phyloP scores from a whole-genome alignment of 2,888 invertebrate species.

The Cloeon dipterum region DNA sequence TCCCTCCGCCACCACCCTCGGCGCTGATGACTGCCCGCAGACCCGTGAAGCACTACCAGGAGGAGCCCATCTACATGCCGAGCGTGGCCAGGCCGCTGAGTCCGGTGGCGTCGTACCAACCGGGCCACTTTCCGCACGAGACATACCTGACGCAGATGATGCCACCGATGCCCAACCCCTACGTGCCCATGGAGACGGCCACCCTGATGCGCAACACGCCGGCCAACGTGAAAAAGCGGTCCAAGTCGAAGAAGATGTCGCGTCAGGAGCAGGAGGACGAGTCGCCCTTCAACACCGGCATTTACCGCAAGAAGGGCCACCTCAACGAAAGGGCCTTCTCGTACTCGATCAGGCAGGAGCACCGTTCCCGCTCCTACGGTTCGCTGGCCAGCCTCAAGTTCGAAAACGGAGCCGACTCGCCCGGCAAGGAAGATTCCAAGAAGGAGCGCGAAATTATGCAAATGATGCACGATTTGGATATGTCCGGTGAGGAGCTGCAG shows the following conservation, averaged over 20 bases:
- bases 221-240: background rate
- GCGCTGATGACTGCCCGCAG: slow-evolving; percentile 15
- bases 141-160: slow-evolving; percentile 26
- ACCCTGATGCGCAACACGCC: background rate
- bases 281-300: slow-evolving; percentile 52
- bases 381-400: slow-evolving; percentile 79
- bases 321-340: slow-evolving; percentile 82
- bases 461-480: slow-evolving; percentile 72
- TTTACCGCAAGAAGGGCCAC: slow-evolving; percentile 76
- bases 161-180: slow-evolving; percentile 5
- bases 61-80: slow-evolving; percentile 29
- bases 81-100: slow-evolving; percentile 26
- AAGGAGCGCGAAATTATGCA: slow-evolving; percentile 83
- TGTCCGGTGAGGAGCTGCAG: slow-evolving; percentile 52
- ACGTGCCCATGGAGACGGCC: background rate
- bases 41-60: slow-evolving; percentile 20
- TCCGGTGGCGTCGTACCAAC: slow-evolving; percentile 34
- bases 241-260: slow-evolving; percentile 17
- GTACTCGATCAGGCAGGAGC: slow-evolving; percentile 83
- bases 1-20: slow-evolving; percentile 14
- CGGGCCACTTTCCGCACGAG: slow-evolving; percentile 31
- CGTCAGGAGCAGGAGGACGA: slow-evolving; percentile 23
- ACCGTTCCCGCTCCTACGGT: slow-evolving; percentile 77
- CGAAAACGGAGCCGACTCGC: slow-evolving; percentile 13
- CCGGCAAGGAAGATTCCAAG: slow-evolving; percentile 42